Conservation (phyloP, 35 echinoderm and acorn worm genomes). For the Patiria miniata region DNA sequence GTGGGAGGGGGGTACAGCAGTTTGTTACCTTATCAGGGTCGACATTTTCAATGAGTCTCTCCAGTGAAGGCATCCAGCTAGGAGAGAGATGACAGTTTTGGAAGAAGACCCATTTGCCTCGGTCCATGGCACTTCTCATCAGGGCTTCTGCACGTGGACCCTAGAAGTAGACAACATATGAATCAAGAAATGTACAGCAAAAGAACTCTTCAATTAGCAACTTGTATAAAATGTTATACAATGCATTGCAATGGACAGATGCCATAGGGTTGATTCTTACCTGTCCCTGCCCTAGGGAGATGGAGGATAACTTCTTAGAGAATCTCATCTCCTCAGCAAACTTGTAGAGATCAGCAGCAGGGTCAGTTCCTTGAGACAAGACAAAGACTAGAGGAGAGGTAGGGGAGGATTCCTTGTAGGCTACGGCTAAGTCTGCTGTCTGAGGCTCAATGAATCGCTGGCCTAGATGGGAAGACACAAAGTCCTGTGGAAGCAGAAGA, state of each 20-base stretch:
- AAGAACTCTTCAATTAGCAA: too few species aligned
- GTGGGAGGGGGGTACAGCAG: too few species aligned
- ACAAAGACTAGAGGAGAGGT: slow-evolving; percentile 84
- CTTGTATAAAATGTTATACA: too few species aligned
- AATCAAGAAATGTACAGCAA: background rate
- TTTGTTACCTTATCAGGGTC: slow-evolving; percentile 91
- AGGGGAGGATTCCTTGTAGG: slow-evolving; percentile 91
- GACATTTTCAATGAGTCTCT: slow-evolving; percentile 95
- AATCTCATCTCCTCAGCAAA: slow-evolving; percentile 99
- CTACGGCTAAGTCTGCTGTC: slow-evolving; percentile 82
- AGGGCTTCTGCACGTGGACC: slow-evolving; percentile 93
- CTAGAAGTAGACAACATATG: slow-evolving; percentile 12
- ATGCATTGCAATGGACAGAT: too few species aligned
- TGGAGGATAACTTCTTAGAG: slow-evolving; percentile 92
- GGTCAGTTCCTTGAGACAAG: slow-evolving; percentile 84
- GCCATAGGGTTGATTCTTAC: too few species aligned
- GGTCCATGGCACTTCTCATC: slow-evolving; percentile 96
- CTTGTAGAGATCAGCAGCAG: slow-evolving; percentile 94
- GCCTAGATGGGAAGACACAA: slow-evolving; percentile 79
- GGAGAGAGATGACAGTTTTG: slow-evolving; percentile 98
- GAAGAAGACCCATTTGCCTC: slow-evolving; percentile 99
- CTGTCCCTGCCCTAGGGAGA: slow-evolving; percentile 96
- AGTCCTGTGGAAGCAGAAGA: slow-evolving; percentile 66
- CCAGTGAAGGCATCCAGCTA: slow-evolving; percentile 96
- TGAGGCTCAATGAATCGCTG: slow-evolving; percentile 96